Evolutionary conservation across 2,888 invertebrate species (phyloP), one percentile per base, ranked within the genome.

Genomic region (Drosophila atripex): DNA sequence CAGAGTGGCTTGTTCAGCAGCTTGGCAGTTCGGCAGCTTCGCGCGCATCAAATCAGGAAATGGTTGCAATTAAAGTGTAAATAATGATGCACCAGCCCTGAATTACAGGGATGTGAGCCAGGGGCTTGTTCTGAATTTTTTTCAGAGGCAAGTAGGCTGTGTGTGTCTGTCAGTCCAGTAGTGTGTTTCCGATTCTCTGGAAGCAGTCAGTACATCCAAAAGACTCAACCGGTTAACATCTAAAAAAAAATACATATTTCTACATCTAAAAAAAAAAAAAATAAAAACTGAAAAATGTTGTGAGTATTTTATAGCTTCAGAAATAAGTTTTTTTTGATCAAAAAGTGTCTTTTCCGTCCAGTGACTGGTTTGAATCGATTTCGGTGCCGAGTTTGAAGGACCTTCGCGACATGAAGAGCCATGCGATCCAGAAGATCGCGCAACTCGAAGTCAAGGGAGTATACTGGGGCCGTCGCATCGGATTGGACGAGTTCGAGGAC

Each of bases 1-100:
- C 25, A 8, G 46, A 60, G 56, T 39, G 39, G 56, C 56, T 46
- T 39, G 39, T 71, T 68, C 58, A 21, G 38, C 25, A 16, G 30
- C 16, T 8, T 41, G 6, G 41, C 46, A 23, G 52, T 49, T 49
- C 11, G 30, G 43, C 43, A 41, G 23, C 9, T 14, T 16, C 46
- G 45, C 38, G 46, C 46, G 55, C 61, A 78, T 80, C 59, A 79
- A 82, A 79, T 70, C 72, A 50, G 72, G 51, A 78, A 78, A 84
- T 80, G 68, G 71, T 71, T 71, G 76, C 80, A 84, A 82, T 82
- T 82, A 82, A 77, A 76, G 74, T 54, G 69, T 72, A 75, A 78
- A 79, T 84, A 84, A 82, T 84, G 79, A 71, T 74, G 46, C 66
- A 58, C 61, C 70, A 53, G 71, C 61, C 75, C 71, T 71, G 64